Evolutionary conservation across 2,797 vertebrate species (phyloP).

Genomic region (Spea hammondii): DNA sequence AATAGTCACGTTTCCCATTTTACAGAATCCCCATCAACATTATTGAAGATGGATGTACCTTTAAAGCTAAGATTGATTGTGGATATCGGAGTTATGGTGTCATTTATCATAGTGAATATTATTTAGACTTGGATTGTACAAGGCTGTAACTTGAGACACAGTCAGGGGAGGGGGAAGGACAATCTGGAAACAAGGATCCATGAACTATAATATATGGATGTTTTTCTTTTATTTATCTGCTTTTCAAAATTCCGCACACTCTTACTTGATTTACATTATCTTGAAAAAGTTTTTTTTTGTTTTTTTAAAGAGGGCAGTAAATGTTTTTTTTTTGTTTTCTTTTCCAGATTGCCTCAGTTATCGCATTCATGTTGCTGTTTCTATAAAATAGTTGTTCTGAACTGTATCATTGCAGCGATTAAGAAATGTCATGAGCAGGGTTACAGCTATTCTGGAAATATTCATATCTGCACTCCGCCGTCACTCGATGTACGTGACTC

Average conservation of each 20-base stretch:
- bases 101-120: slow-evolving; percentile 97
- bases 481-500: neutral
- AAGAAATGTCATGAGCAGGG: slow-evolving; percentile 54
- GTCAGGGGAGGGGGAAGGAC: slow-evolving; percentile 70
- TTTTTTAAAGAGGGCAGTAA: too few relatives aligned
- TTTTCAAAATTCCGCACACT: slow-evolving; percentile 73
- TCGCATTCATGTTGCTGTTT: slow-evolving; percentile 13
- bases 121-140: slow-evolving; percentile 96
- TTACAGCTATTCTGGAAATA: slow-evolving; percentile 50
- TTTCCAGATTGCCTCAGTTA: neutral
- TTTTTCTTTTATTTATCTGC: slow-evolving; percentile 60
- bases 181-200: slow-evolving; percentile 77
- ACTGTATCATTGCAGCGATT: slow-evolving; percentile 53
- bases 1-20: slow-evolving; percentile 81
- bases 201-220: slow-evolving; percentile 86
- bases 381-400: slow-evolving; percentile 36
- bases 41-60: slow-evolving; percentile 98
- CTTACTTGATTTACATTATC: slow-evolving; percentile 70
- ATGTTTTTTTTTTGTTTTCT: neutral
- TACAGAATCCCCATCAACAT: slow-evolving; percentile 92
- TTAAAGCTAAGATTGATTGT: slow-evolving; percentile 99
- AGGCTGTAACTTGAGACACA: slow-evolving; percentile 88
- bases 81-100: slow-evolving; percentile 96
- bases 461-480: neutral
- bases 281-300: neutral